Base-by-base conservation (phyloP, 2,888 invertebrate species). In the Tuberolachnus salignus region DNA sequence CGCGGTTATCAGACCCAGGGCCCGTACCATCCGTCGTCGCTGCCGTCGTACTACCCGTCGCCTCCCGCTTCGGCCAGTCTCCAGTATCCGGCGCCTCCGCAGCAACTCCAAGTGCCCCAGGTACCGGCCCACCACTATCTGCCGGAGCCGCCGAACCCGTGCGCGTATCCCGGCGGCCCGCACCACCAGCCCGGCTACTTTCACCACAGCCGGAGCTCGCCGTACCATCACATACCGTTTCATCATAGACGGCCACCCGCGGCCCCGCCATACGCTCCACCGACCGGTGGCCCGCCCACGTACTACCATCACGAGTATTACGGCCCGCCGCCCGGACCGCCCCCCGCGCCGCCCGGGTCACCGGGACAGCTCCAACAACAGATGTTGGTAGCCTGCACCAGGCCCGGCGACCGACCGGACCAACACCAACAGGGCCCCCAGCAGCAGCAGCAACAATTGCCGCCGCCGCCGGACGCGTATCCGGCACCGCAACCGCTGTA, bases 101-200 rank as follows among this genome's bases (percentile, higher is more conserved):
- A 83, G 73, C 83, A 83, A 13, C 6, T 6, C 34, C 34, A 34
- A 34, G 34, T 34, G 34, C 34, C 34, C 34, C 84, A 83, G 57
- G 83, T 84, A 55, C 82, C 82, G 82, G 85, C 87, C 82, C 88
- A 87, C 83, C 88, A 88, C 84, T 88, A 88, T 84, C 85, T 86
- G 63, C 86, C 87, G 75, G 87, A 87, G 83, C 86, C 88, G 83
- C 85, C 86, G 59, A 80, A 81, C 19, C 74, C 81, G 49, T 81
- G 81, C 69, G 71, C 42, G 84, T 86, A 81, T 85, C 86, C 71
- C 86, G 86, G 67, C 82, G 85, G 44, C 83, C 84, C 73, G 82
- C 82, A 49, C 67, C 73, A 81, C 80, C 80, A 78, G 61, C 85
- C 80, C 83, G 84, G 80, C 71, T 80, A 69, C 85, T 85, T 83